Conservation (phyloP, 2,888 invertebrate genomes). For the Lasiommata megera region DNA sequence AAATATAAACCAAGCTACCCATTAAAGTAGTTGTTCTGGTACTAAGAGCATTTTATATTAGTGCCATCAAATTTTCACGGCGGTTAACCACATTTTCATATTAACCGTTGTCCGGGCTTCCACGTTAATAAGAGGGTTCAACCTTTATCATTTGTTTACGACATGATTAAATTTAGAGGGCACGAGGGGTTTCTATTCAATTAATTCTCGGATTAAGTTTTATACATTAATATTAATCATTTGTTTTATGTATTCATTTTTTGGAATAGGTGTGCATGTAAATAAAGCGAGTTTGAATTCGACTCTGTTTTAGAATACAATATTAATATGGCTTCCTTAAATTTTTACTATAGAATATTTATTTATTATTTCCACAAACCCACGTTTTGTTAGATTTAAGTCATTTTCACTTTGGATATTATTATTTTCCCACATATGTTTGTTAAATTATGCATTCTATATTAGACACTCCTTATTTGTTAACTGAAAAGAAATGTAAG, state of each 20-base stretch:
- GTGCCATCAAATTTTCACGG: constrained; percentile 73
- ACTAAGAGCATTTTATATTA: constrained; percentile 77
- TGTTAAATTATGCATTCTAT: too few relatives aligned
- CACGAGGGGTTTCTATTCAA: constrained; percentile 58
- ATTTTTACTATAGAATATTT: too few relatives aligned
- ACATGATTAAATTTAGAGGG: constrained; percentile 75
- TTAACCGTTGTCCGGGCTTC: constrained; percentile 64
- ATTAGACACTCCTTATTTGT: too few relatives aligned
- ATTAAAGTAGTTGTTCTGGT: constrained; percentile 55
- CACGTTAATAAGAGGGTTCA: constrained; percentile 65
- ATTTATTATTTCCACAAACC: too few relatives aligned
- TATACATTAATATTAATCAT: constrained; percentile 13
- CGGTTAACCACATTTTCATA: constrained; percentile 76
- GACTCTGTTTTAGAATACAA: too few relatives aligned
- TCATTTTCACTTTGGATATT: too few relatives aligned
- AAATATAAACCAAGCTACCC: not conserved
- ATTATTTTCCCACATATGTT: too few relatives aligned
- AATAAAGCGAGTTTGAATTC: not conserved
- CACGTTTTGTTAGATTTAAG: too few relatives aligned
- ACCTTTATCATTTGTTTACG: constrained; percentile 75
- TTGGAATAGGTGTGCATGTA: not conserved
- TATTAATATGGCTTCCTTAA: too few relatives aligned
- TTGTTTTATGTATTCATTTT: too few relatives aligned
- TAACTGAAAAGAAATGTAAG: too few relatives aligned
- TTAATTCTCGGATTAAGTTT: constrained; percentile 45